phyloP scores from a whole-genome alignment of 2,888 invertebrate species.

The Bellardia bayeri region DNA sequence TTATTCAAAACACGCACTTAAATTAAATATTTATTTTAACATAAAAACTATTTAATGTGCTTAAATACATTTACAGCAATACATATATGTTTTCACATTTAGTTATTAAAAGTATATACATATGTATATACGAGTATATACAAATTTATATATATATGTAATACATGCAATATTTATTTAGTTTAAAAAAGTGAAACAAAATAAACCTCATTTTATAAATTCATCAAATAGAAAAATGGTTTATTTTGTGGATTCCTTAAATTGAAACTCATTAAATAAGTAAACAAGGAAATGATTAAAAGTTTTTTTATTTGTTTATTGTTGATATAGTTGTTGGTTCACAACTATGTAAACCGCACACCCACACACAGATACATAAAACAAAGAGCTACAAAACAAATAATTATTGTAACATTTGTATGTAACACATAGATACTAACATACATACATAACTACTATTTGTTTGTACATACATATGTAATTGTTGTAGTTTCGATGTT shows the following conservation, averaged over 20 bases:
- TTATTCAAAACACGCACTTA: background rate
- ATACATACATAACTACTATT: too few species aligned
- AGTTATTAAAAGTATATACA: too few species aligned
- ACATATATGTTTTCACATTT: too few species aligned
- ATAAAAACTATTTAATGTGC: background rate
- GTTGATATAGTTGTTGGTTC: background rate
- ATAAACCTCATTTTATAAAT: constrained; percentile 18
- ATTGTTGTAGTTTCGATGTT: too few species aligned
- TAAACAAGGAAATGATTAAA: constrained; percentile 56
- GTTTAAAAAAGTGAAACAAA: background rate
- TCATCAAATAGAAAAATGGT: constrained; percentile 46
- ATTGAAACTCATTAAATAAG: constrained; percentile 59
- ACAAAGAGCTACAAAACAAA: background rate
- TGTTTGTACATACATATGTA: too few species aligned
- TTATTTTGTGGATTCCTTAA: constrained; percentile 50
- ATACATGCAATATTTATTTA: too few species aligned
- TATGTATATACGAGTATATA: too few species aligned
- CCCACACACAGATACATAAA: background rate
- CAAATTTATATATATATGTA: too few species aligned
- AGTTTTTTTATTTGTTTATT: background rate
- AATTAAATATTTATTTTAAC: background rate
- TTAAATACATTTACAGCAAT: too few species aligned
- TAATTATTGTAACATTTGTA: background rate
- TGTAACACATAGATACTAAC: too few species aligned
- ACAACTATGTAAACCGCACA: background rate